A percentile compares a stretch with the other conserved stretches of the same genome.
Conservation (phyloP, 1,140 invertebrate genomes). For the Eriocheir sinensis region DNA sequence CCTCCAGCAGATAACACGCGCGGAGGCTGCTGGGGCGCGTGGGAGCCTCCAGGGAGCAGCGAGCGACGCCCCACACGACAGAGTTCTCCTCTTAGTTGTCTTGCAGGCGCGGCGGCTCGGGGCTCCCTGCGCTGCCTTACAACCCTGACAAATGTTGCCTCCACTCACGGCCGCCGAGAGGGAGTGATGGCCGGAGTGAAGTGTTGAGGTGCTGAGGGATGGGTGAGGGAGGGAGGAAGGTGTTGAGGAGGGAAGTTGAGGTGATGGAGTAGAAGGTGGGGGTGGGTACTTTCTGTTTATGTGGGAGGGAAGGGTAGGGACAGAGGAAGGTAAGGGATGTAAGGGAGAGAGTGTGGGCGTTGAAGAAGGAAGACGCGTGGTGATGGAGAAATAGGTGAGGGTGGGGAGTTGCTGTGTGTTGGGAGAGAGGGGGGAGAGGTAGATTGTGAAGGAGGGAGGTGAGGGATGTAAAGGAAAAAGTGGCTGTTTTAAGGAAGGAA, state of each 20-base stretch:
- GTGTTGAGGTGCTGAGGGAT: not conserved
- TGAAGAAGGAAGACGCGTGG: not conserved
- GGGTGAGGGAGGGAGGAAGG: not conserved
- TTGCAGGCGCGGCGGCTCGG: constrained; percentile 41
- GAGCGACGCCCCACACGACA: constrained; percentile 48
- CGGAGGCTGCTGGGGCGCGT: not conserved
- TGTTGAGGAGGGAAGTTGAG: too few species aligned
- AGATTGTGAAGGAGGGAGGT: too few species aligned
- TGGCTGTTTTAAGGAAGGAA: not conserved
- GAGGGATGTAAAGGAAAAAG: not conserved
- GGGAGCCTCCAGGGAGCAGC: constrained; percentile 7
- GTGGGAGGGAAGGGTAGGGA: too few species aligned
- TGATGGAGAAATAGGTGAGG: too few species aligned
- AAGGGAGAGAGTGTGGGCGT: not conserved
- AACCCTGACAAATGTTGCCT: constrained; percentile 59
- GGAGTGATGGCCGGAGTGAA: not conserved
- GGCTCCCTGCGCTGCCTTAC: constrained; percentile 29
- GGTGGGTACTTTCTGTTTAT: too few species aligned
- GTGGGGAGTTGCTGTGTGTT: not conserved
- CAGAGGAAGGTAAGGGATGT: too few species aligned
- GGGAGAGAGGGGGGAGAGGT: not conserved
- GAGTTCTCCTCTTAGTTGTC: constrained; percentile 62
- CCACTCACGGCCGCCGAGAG: not conserved
- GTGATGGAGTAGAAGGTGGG: not conserved
- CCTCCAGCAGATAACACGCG: constrained; percentile 52